These are phyloP conservation scores for Acronicta psi DNA, from an alignment of 2,888 invertebrate species.

Conservation along the genomic window DNA sequence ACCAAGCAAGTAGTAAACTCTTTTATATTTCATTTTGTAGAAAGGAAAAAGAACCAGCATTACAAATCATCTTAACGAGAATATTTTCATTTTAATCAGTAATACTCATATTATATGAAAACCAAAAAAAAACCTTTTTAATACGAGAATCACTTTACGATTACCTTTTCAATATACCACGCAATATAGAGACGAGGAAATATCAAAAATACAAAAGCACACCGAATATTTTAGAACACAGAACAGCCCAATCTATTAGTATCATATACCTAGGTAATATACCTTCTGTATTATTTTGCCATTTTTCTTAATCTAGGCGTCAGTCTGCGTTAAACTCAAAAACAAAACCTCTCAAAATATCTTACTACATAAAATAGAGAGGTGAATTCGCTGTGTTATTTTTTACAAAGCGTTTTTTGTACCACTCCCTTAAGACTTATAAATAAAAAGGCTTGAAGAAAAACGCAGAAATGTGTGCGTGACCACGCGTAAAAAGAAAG, in stretches of 20 bases:
- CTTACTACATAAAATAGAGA: conserved; percentile 45
- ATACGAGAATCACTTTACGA: conserved; percentile 12
- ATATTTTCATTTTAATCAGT: conserved; percentile 16
- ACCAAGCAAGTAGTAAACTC: too few relatives aligned
- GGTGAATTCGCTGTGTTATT: conserved; percentile 41
- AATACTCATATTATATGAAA: conserved; percentile 6
- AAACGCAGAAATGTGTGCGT: conserved; percentile 65
- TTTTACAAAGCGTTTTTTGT: conserved; percentile 53
- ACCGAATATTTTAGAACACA: conserved; percentile 9
- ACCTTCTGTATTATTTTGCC: conserved; percentile 28
- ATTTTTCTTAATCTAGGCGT: conserved; percentile 41
- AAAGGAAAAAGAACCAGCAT: too few relatives aligned
- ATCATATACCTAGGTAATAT: too few relatives aligned
- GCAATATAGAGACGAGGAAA: conserved; percentile 9
- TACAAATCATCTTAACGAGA: background rate
- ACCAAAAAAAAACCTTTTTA: conserved; percentile 15
- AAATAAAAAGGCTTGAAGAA: conserved; percentile 56
- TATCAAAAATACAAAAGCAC: conserved; percentile 19
- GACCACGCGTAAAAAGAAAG: conserved; percentile 68
- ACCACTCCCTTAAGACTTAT: conserved; percentile 55
- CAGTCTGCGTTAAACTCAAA: conserved; percentile 36
- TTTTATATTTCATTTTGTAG: too few relatives aligned
- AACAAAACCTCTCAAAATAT: conserved; percentile 50
- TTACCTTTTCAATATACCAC: conserved; percentile 11
- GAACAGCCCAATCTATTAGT: conserved; percentile 29